Evolutionary conservation across 2,888 invertebrate species (phyloP).

Genomic region (Uropetala carovei): DNA sequence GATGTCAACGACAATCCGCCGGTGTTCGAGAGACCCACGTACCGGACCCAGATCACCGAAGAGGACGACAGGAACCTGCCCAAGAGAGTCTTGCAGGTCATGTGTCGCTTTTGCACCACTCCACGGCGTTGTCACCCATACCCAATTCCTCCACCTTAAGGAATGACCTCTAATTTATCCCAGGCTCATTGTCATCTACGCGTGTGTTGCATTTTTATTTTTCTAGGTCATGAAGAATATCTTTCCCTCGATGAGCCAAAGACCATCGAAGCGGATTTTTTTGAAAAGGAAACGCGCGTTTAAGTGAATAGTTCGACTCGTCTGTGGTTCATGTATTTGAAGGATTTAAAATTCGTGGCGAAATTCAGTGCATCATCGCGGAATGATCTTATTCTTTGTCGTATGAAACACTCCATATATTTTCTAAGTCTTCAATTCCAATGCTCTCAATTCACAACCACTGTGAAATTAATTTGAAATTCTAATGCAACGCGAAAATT

Average conservation of each 20-base stretch:
- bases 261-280: not conserved
- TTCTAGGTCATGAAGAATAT: not conserved
- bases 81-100: slow-evolving; percentile 92
- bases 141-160: not conserved
- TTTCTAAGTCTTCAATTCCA: no score
- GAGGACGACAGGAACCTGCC: slow-evolving; percentile 96
- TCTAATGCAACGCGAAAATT: no score
- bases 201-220: not conserved
- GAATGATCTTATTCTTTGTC: no score
- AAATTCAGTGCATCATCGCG: no score
- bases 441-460: no score
- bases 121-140: not conserved
- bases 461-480: no score
- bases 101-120: not conserved
- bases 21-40: slow-evolving; percentile 95
- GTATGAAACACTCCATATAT: no score
- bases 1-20: slow-evolving; percentile 99
- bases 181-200: not conserved
- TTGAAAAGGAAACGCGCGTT: not conserved
- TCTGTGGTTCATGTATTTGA: no score
- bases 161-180: not conserved
- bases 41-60: slow-evolving; percentile 96
- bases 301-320: no score
- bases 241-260: not conserved
- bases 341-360: no score